Percentiles rank a stretch among this genome's conserved stretches.
Conservation (phyloP, 2,113 vertebrate genomes). For the Ifrita kowaldi region DNA sequence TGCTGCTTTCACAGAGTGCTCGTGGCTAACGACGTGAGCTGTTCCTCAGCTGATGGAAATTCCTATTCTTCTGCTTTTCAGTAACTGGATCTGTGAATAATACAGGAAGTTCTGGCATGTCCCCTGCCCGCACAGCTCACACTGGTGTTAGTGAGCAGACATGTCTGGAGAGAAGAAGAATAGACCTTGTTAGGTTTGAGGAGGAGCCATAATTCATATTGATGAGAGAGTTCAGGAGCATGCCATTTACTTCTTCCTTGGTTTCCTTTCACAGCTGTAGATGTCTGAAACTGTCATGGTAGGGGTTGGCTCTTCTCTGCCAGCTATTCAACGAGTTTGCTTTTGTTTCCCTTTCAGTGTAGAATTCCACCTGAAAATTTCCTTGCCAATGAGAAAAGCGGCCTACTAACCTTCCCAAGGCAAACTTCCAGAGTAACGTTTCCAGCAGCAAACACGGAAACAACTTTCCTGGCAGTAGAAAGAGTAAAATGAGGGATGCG, state of each 20-base stretch:
- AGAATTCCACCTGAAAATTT: background rate
- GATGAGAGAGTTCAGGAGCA: background rate
- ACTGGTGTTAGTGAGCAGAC: background rate
- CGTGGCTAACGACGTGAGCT: rapidly evolving
- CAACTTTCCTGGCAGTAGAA: background rate
- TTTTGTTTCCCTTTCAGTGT: background rate
- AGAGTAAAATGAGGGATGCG: background rate
- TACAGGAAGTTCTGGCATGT: background rate
- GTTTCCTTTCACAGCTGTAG: background rate
- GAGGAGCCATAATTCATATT: background rate
- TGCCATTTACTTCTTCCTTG: background rate
- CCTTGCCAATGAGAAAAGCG: background rate
- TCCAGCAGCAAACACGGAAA: background rate
- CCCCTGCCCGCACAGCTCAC: background rate
- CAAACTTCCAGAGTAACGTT: background rate
- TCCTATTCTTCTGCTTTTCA: background rate
- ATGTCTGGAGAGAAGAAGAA: background rate
- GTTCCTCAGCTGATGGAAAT: background rate
- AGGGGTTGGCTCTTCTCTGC: background rate
- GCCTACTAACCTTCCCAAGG: background rate
- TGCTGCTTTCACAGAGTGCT: background rate
- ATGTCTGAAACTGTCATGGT: background rate
- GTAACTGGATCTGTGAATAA: background rate
- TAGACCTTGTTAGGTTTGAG: background rate
- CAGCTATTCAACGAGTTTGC: background rate